phyloP scores from a whole-genome alignment of 2,888 invertebrate species.

The Phania funesta region DNA sequence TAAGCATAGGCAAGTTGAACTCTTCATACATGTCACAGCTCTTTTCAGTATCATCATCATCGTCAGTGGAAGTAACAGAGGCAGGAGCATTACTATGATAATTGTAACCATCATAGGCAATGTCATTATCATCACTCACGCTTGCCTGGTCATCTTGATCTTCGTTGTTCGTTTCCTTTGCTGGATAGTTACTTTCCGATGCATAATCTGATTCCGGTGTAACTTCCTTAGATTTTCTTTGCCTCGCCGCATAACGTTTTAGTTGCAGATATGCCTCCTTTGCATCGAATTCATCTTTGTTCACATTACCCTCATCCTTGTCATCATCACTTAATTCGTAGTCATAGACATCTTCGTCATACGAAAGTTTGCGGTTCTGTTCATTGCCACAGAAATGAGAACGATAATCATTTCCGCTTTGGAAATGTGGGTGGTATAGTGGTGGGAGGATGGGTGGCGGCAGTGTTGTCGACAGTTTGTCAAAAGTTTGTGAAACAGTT shows the following conservation, averaged over 20 bases:
- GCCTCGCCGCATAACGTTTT: conserved; percentile 50
- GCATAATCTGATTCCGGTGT: conserved; percentile 80
- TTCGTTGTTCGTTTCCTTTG: conserved; percentile 63
- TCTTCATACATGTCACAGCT: conserved; percentile 53
- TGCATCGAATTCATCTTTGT: conserved; percentile 53
- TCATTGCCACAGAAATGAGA: conserved; percentile 33
- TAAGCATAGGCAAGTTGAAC: conserved; percentile 67
- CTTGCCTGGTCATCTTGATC: conserved; percentile 44
- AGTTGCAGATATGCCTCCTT: conserved; percentile 54
- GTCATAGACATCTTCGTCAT: conserved; percentile 75
- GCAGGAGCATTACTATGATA: conserved; percentile 7
- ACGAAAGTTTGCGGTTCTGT: conserved; percentile 73
- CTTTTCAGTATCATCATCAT: conserved; percentile 36
- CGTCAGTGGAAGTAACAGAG: not conserved
- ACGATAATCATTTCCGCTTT: conserved; percentile 22
- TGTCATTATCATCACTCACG: conserved; percentile 37
- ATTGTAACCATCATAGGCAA: conserved; percentile 25
- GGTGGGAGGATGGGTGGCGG: conserved; percentile 8
- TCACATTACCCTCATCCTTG: conserved; percentile 61
- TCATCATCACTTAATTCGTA: conserved; percentile 72
- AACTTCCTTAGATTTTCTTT: conserved; percentile 70
- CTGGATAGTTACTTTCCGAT: conserved; percentile 75
- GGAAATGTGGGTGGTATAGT: not conserved
- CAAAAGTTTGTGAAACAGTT: conserved; percentile 79
- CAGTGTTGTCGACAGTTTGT: conserved; percentile 71